phyloP scores from a whole-genome alignment of 1,140 invertebrate species.

The Coboldia fuscipes region DNA sequence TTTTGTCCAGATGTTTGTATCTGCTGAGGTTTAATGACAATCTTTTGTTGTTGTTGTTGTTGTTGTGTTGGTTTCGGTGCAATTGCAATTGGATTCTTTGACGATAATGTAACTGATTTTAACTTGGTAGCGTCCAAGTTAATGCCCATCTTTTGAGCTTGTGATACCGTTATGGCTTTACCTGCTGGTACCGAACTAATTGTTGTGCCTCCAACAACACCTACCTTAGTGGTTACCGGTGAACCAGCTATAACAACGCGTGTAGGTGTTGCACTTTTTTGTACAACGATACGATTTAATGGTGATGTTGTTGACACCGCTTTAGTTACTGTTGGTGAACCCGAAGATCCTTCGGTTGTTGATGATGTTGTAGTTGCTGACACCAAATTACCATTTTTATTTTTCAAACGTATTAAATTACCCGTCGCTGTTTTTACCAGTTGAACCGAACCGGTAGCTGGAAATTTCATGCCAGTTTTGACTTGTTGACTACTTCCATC shows the following conservation, averaged over 20 bases:
- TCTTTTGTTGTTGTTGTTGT: neutral
- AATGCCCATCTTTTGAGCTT: too few relatives aligned
- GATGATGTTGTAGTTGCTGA: neutral
- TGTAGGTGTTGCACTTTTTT: too few relatives aligned
- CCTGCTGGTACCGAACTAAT: too few relatives aligned
- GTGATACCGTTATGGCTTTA: too few relatives aligned
- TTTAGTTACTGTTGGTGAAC: neutral
- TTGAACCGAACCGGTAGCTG: neutral
- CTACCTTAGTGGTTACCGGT: too few relatives aligned
- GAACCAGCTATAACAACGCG: too few relatives aligned
- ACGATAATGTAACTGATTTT: too few relatives aligned
- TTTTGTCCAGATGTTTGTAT: neutral
- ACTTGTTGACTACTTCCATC: too few relatives aligned
- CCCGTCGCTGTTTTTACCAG: neutral
- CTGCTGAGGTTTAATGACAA: neutral
- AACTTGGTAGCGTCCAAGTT: too few relatives aligned
- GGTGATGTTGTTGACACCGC: neutral
- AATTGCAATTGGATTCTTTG: neutral
- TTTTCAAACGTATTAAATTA: neutral
- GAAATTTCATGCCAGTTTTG: too few relatives aligned
- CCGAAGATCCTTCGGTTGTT: neutral
- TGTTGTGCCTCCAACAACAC: too few relatives aligned
- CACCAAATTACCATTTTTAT: neutral
- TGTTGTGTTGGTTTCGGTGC: neutral
- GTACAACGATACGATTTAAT: too few relatives aligned